Base-by-base conservation (phyloP, 1,140 invertebrate species). In the Heterodera schachtii region DNA sequence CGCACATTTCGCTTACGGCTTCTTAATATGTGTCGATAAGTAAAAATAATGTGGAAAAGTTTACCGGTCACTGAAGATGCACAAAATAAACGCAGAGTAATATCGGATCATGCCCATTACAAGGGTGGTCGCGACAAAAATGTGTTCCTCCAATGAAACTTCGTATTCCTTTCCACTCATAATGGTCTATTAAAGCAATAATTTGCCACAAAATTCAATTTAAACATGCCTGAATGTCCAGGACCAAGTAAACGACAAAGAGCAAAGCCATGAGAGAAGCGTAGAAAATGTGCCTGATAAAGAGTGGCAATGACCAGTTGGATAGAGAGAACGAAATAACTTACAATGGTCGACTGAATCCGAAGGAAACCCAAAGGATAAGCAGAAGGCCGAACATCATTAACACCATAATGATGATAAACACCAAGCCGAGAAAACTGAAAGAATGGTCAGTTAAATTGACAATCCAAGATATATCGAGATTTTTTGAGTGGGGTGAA, bases 101-200 rank as follows among this genome's bases (percentile, higher is more conserved):
- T 90, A 89, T 57, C 90, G 84, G 60, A 88, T 79, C 57, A 90
- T 90, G 70, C 90, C 88, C 75, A 80, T 78, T 31, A 80, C 66
- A n/a, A 81, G 52, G 80, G 80, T 78, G 7, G 94, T 90, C 81
- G 92, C 92, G 60, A 93, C 88, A 88, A 93, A 94, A n/a, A 94
- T 90, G 74, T 93, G 90, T 75, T 94, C 93, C 86, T 94, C 93
- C 0, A 93, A 92, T 77, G 89, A 91, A 75, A 94, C 81, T 84
- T 93, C 91, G 82, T 92, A 90, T 84, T 92, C 93, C 75, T 91
- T 90, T 21, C 93, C 93, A 71, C 93, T 93, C 88, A 94, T 92
- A 7, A 94, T 91, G 87, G 92, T 92, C 77, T 82, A 69, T 11
- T 75, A 47, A 49, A 64, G 11, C 2, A 46, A n/a, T 21, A 21